These are phyloP conservation scores for Eudyptes chrysolophus DNA, from an alignment of 2,113 vertebrate species.

Conservation along the genomic window DNA sequence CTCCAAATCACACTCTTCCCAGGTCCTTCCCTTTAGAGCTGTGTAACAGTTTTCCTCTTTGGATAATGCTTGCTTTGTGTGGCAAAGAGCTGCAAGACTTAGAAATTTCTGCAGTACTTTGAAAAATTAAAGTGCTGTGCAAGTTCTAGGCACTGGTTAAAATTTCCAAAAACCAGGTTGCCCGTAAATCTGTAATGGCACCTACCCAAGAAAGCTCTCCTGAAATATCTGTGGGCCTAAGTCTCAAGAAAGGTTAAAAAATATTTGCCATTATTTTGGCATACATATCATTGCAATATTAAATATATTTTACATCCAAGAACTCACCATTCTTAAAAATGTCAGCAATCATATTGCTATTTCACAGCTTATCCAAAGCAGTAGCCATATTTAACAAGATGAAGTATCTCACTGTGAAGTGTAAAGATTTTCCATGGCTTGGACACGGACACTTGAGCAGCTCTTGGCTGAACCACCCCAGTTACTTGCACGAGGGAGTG, in stretches of 20 bases:
- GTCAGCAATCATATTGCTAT: background rate
- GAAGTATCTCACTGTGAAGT: background rate
- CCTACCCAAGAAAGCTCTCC: background rate
- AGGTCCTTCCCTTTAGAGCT: background rate
- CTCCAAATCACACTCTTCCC: background rate
- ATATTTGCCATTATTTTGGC: background rate
- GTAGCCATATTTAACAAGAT: background rate
- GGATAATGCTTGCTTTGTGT: background rate
- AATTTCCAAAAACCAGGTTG: background rate
- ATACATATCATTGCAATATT: background rate
- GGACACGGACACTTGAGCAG: background rate
- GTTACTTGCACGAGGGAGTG: rapidly evolving
- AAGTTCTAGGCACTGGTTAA: background rate
- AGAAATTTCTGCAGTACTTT: background rate
- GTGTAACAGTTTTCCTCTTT: background rate
- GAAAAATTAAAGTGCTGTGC: background rate
- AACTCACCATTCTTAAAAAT: background rate
- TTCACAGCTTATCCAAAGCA: background rate
- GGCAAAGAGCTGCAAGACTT: background rate
- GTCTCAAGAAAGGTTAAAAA: background rate
- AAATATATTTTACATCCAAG: background rate
- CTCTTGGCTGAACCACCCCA: background rate
- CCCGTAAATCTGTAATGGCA: background rate
- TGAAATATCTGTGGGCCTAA: background rate
- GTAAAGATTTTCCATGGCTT: background rate